Evolutionary conservation across 2,797 vertebrate species (phyloP).

Genomic region (Tokudaia muenninki): DNA sequence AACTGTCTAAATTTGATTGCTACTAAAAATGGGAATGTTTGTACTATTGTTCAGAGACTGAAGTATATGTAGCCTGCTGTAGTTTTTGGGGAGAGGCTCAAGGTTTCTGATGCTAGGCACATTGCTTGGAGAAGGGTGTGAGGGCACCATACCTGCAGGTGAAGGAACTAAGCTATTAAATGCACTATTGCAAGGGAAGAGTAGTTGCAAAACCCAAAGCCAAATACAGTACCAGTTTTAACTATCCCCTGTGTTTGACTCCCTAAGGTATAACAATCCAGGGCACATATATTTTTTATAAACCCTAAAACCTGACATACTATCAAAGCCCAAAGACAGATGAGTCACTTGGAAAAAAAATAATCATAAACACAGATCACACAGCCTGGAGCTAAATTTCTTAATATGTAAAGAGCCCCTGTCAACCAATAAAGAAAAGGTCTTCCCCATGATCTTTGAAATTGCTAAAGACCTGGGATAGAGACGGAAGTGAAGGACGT

Average conservation of each 20-base stretch:
- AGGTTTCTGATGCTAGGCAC: background rate
- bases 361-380: background rate
- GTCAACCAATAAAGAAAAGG: background rate
- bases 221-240: background rate
- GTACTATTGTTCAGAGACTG: background rate
- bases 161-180: no score
- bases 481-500: background rate
- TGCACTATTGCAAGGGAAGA: background rate
- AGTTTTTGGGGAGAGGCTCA: background rate
- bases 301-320: background rate
- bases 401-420: background rate
- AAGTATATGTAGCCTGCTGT: no score
- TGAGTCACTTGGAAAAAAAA: slow-evolving; percentile 44
- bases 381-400: background rate
- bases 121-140: background rate
- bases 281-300: background rate
- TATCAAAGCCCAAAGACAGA: slow-evolving; percentile 33
- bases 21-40: background rate
- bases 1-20: background rate
- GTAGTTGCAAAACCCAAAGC: background rate
- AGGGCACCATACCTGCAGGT: no score
- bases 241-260: background rate
- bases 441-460: background rate
- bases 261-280: background rate
- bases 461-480: background rate